Conservation (phyloP, 2,888 invertebrate genomes). For the Thyatira batis region DNA sequence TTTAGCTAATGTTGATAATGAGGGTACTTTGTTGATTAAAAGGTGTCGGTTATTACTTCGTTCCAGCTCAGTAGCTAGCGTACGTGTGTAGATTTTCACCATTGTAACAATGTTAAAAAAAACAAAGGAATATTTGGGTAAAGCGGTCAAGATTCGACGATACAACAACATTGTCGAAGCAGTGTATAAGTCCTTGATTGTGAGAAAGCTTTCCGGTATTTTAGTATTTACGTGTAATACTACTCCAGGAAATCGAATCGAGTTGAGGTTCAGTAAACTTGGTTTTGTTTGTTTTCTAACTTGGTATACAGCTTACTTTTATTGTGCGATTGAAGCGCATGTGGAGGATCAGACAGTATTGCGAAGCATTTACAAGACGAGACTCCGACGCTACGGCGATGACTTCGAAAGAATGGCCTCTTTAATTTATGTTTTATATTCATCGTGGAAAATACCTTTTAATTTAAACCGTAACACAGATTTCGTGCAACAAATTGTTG, state of each 20-base stretch:
- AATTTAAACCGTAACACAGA: constrained; percentile 33
- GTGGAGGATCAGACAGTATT: constrained; percentile 53
- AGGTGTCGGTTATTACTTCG: background rate
- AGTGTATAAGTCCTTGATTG: constrained; percentile 12
- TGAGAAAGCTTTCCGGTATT: constrained; percentile 34
- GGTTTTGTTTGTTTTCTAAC: constrained; percentile 39
- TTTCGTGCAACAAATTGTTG: constrained; percentile 38
- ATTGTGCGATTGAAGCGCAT: constrained; percentile 43
- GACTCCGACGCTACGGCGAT: constrained; percentile 59
- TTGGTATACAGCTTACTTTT: constrained; percentile 48
- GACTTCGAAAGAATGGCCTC: constrained; percentile 48
- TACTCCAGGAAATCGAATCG: constrained; percentile 10
- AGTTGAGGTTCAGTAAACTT: constrained; percentile 31
- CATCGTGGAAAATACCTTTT: constrained; percentile 54
- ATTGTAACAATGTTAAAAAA: constrained; percentile 8
- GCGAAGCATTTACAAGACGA: constrained; percentile 55
- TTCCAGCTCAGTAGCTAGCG: background rate
- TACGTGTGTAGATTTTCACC: background rate
- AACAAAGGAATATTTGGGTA: constrained; percentile 18
- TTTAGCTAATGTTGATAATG: background rate
- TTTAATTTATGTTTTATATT: constrained; percentile 38
- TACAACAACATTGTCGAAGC: constrained; percentile 30
- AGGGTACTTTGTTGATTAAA: background rate
- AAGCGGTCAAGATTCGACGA: constrained; percentile 15
- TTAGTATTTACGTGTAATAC: constrained; percentile 17